Conservation (phyloP, 2,888 invertebrate species). For the Drosophila subquinaria region DNA sequence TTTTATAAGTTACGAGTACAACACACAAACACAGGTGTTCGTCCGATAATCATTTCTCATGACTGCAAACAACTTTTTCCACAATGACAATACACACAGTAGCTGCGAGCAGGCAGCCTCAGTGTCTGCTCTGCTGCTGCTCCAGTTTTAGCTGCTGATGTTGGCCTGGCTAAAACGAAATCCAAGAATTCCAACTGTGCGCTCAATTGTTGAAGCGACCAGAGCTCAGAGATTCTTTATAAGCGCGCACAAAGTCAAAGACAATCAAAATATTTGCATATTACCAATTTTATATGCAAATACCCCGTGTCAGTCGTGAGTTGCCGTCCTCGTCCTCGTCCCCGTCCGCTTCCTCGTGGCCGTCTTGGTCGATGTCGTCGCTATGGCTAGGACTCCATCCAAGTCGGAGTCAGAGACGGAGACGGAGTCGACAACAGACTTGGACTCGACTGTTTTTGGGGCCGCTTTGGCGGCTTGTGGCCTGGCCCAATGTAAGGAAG, state of each 20-base stretch:
- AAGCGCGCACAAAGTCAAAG: conserved; percentile 83
- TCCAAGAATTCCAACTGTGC: conserved; percentile 78
- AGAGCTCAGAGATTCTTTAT: conserved; percentile 72
- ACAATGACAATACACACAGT: conserved; percentile 42
- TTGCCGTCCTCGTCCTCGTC: conserved; percentile 55
- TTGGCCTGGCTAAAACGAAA: conserved; percentile 47
- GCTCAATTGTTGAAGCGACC: conserved; percentile 69
- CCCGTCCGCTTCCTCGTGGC: conserved; percentile 40
- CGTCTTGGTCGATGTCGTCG: conserved; percentile 40
- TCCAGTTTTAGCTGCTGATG: conserved; percentile 69
- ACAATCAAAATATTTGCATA: conserved; percentile 85
- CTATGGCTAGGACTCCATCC: conserved; percentile 38
- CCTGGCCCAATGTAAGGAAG: conserved; percentile 44
- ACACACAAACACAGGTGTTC: conserved; percentile 72
- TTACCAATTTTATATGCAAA: conserved; percentile 84
- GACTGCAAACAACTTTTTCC: conserved; percentile 62
- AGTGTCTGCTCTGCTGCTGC: conserved; percentile 52
- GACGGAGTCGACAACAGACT: conserved; percentile 51
- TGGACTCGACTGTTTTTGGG: conserved; percentile 59
- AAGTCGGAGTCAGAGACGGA: neutral
- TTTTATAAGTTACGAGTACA: conserved; percentile 27
- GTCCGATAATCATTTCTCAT: conserved; percentile 72
- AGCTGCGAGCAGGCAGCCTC: conserved; percentile 39
- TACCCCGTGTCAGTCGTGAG: conserved; percentile 78
- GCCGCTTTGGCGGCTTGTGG: conserved; percentile 73